Evolutionary conservation across 2,888 invertebrate genomes (phyloP), one percentile per base, ranked within the genome.

Genomic region (Lapara coniferarum): DNA sequence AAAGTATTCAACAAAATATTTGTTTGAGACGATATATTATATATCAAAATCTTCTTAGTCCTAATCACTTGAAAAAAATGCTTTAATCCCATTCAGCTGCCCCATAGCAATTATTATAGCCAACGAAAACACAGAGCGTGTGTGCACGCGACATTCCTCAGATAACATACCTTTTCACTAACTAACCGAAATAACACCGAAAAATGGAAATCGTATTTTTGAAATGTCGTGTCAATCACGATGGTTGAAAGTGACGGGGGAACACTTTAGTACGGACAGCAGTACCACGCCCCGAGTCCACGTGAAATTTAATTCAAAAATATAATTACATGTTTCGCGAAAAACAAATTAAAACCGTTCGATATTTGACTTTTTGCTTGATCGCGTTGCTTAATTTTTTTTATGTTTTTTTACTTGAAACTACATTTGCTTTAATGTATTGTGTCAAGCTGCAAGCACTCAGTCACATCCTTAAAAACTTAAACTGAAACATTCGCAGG

Each of bases 181-280:
- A 19, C 19, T 5, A 19, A 19, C 16, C 19, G 12, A 58, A 14
- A 58, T 58, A n/a, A n/a, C 37, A 63, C 19, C 19, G 7, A 4
- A n/a, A 19, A 63, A 63, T 49, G 63, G 49, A 63, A 63, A 19
- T 13, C 13, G 19, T 16, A 37, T 44, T 16, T 63, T 49, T 19
- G 16, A 63, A 63, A 63, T 63, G 63, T 63, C 59, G 10, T 16
- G 59, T 63, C 63, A 63, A 63, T 63, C 13, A 46, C 7, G 19
- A 6, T 14, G 19, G n/a, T 19, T 19, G 49, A 63, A 49, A 63
- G 63, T 49, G 19, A 10, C 19, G 55, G 12, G 19, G 19, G 19
- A 19, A 19, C 19, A 63, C 63, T 63, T 46, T 13, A 55, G 16
- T 10, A 55, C 53, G 16, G 44, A 16, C 30, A 30, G 37, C 46